Evolutionary conservation across 2,888 invertebrate genomes (phyloP).

Genomic region (Atrina japonica): DNA sequence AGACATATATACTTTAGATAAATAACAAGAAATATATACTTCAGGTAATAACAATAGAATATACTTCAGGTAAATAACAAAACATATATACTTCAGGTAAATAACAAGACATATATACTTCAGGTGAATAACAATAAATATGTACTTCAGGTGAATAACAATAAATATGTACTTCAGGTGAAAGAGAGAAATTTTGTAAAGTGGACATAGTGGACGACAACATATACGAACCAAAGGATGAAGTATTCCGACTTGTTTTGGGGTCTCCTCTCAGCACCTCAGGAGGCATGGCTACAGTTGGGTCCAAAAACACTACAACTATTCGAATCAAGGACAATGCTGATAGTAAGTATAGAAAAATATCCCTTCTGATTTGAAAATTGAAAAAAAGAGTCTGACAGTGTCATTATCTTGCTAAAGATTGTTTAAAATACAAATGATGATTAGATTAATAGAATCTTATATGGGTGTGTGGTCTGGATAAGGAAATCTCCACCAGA

Average conservation of each 20-base stretch:
- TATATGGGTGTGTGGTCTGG: too few species aligned
- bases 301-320: conserved; percentile 67
- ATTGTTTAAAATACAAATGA: neutral
- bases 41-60: too few species aligned
- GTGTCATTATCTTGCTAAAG: conserved; percentile 1
- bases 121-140: too few species aligned
- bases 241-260: conserved; percentile 77
- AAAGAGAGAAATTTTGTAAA: conserved; percentile 74
- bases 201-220: conserved; percentile 76
- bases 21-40: too few species aligned
- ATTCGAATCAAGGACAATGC: conserved; percentile 75
- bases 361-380: neutral
- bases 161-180: conserved; percentile 77
- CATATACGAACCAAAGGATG: conserved; percentile 72
- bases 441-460: too few species aligned
- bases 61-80: too few species aligned
- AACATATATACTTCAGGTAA: too few species aligned
- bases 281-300: conserved; percentile 71
- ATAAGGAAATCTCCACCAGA: too few species aligned
- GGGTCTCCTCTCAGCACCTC: conserved; percentile 72
- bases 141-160: too few species aligned
- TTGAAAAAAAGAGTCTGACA: conserved; percentile 46
- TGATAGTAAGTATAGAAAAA: conserved; percentile 77
- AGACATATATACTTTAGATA: too few species aligned
- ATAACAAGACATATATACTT: too few species aligned